Conservation (phyloP, 2,888 invertebrate species). For the Drosophila leonis region DNA sequence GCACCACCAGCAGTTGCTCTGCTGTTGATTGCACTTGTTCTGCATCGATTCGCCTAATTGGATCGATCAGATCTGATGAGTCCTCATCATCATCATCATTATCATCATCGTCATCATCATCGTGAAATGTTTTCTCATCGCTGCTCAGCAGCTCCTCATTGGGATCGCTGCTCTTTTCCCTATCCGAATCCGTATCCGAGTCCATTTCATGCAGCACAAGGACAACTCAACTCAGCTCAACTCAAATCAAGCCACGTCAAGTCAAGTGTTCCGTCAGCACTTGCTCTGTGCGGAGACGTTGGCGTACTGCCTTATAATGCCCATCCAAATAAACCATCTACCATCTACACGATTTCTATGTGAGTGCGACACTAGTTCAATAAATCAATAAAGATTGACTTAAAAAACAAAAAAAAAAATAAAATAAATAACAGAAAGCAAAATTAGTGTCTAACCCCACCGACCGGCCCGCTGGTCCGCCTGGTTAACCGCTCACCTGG, state of each 20-base stretch:
- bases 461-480: neutral
- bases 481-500: slow-evolving; percentile 2
- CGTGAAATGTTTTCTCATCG: slow-evolving; percentile 68
- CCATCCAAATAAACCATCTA: slow-evolving; percentile 18
- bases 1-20: slow-evolving; percentile 33
- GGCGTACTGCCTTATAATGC: slow-evolving; percentile 39
- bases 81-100: slow-evolving; percentile 55
- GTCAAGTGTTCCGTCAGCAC: slow-evolving; percentile 17
- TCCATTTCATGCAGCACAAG: slow-evolving; percentile 38
- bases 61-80: slow-evolving; percentile 36
- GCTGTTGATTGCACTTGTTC: slow-evolving; percentile 21
- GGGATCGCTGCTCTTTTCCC: slow-evolving; percentile 74
- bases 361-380: slow-evolving; percentile 37
- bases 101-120: slow-evolving; percentile 50
- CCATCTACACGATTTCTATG: slow-evolving; percentile 13
- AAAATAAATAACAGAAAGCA: slow-evolving; percentile 30
- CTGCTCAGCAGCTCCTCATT: slow-evolving; percentile 70
- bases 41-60: slow-evolving; percentile 39
- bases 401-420: slow-evolving; percentile 42
- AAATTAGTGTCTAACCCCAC: slow-evolving; percentile 29
- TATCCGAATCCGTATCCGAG: slow-evolving; percentile 62
- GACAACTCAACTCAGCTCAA: neutral
- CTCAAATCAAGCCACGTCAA: neutral
- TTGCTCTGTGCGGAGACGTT: slow-evolving; percentile 33
- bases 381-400: slow-evolving; percentile 76